phyloP scores from a whole-genome alignment of 1,140 invertebrate genomes.

The Drosophila ironensis region DNA sequence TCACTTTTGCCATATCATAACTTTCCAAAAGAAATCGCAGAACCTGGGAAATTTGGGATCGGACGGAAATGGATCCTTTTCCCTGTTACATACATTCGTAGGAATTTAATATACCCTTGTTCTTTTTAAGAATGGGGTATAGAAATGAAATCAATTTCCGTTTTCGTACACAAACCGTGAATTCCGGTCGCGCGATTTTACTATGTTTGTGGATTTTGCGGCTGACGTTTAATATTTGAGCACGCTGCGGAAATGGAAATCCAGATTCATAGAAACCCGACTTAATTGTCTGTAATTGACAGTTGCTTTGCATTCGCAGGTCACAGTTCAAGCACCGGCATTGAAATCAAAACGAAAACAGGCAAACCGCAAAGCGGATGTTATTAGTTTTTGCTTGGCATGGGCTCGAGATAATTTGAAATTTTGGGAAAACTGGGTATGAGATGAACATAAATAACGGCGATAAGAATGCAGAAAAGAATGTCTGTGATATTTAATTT shows the following conservation, averaged over 20 bases:
- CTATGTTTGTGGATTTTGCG: constrained; percentile 41
- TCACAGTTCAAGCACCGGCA: constrained; percentile 33
- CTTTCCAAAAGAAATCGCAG: no score
- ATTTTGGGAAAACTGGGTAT: background rate
- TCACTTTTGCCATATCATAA: no score
- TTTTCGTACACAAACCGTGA: constrained; percentile 25
- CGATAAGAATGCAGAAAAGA: no score
- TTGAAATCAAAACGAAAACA: constrained; percentile 37
- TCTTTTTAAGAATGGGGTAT: no score
- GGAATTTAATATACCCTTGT: no score
- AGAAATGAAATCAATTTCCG: constrained; percentile 75
- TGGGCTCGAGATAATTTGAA: background rate
- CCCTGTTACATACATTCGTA: no score
- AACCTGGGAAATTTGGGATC: no score
- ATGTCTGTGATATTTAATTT: no score
- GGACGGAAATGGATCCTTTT: no score
- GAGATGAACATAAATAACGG: no score
- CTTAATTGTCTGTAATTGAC: constrained; percentile 75
- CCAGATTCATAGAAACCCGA: constrained; percentile 62
- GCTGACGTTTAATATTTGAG: constrained; percentile 55
- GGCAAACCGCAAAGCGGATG: constrained; percentile 57
- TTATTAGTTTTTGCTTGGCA: constrained; percentile 46
- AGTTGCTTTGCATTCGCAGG: constrained; percentile 52
- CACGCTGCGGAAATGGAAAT: constrained; percentile 61
- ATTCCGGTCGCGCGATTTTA: constrained; percentile 11